A percentile compares a stretch with the other conserved stretches of the same genome.
phyloP scores from a whole-genome alignment of 2,888 invertebrate species.

The Lasioglossum leucozonium region DNA sequence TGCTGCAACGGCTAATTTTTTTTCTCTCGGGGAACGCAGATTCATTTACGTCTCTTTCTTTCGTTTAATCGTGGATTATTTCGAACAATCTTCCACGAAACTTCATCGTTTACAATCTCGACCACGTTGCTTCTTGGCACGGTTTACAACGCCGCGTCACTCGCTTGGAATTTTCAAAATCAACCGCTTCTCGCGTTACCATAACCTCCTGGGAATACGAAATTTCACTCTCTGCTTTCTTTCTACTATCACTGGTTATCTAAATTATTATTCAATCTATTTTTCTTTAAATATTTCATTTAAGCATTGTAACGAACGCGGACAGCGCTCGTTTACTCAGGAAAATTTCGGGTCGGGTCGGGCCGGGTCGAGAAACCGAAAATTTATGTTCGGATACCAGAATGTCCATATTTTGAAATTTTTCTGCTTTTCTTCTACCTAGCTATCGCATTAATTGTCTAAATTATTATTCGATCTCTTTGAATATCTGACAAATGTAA shows the following conservation, averaged over 20 bases:
- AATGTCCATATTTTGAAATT: background rate
- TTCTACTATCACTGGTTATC: background rate
- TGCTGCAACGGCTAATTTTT: slow-evolving; percentile 62
- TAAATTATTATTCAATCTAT: background rate
- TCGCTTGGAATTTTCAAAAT: slow-evolving; percentile 15
- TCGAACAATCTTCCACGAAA: background rate
- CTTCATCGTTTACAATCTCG: slow-evolving; percentile 1
- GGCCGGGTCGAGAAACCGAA: too few relatives aligned
- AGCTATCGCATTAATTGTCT: background rate
- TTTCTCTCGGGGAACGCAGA: slow-evolving; percentile 39
- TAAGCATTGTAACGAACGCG: too few relatives aligned
- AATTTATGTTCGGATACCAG: too few relatives aligned
- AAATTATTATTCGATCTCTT: background rate
- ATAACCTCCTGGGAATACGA: background rate
- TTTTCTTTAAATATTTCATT: background rate
- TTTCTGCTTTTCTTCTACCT: background rate
- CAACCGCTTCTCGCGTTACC: slow-evolving; percentile 9
- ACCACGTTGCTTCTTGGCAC: background rate
- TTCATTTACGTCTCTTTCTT: slow-evolving; percentile 10
- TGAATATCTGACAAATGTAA: too few relatives aligned
- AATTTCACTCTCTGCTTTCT: background rate
- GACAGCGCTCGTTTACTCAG: too few relatives aligned
- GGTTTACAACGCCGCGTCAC: background rate
- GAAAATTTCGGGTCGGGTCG: too few relatives aligned
- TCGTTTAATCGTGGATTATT: background rate